These are phyloP conservation scores for Vannuccia rotundouncinata DNA, from an alignment of 2,888 invertebrate species.

Conservation along the genomic window DNA sequence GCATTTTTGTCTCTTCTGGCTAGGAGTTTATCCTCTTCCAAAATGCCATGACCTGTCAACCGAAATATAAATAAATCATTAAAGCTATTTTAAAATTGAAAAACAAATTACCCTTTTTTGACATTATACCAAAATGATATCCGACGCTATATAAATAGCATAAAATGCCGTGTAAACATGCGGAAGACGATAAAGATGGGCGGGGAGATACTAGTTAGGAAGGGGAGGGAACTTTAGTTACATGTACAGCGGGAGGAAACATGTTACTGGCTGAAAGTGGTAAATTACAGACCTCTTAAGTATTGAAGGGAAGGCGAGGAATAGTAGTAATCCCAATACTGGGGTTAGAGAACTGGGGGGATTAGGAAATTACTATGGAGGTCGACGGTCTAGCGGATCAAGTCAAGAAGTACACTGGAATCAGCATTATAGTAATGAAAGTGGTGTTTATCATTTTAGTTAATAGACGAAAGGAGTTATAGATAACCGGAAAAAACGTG, in stretches of 20 bases:
- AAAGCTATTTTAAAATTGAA: background rate
- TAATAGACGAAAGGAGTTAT: background rate
- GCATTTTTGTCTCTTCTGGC: constrained; percentile 36
- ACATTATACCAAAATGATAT: too few species aligned
- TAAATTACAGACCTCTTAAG: too few species aligned
- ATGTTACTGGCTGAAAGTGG: constrained; percentile 3
- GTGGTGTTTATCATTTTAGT: background rate
- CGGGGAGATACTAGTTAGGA: background rate
- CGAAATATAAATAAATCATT: background rate
- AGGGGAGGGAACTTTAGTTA: too few species aligned
- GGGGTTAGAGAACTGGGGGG: too few species aligned
- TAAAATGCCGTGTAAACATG: background rate
- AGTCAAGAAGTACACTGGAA: too few species aligned
- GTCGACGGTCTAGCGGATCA: too few species aligned
- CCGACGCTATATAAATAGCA: too few species aligned
- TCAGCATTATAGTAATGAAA: background rate
- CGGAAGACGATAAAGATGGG: too few species aligned
- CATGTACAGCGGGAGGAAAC: background rate
- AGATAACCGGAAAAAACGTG: background rate
- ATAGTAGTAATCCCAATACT: too few species aligned
- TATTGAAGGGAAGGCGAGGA: too few species aligned
- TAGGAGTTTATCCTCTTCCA: constrained; percentile 37
- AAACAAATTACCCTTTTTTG: background rate
- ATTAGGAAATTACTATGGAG: too few species aligned
- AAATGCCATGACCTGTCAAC: constrained; percentile 37